Evolutionary conservation across 2,113 vertebrate genomes (phyloP), one percentile per base, ranked within the genome.

Genomic region (Morone chrysops): DNA sequence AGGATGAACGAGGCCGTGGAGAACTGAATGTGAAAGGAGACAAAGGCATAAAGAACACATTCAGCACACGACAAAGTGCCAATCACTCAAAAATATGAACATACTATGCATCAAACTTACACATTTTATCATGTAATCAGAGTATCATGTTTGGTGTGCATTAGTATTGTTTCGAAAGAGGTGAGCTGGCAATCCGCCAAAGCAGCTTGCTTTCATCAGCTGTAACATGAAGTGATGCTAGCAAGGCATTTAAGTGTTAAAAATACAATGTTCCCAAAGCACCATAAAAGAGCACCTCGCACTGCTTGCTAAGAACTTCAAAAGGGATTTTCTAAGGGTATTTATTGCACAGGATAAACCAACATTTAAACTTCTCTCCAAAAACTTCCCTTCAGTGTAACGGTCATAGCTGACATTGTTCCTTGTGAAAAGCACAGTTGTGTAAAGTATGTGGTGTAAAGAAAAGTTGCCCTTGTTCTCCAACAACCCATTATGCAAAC

Each of bases 1-100:
- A 94, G 94, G 96, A 97, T 93, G 95, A 96, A 91, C 94, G 96
- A 94, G 93, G 95, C 95, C 89, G 92, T 92, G 92, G 94, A 94
- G 95, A 97, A 97, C 96, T 97, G 93, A 96, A 96, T 95, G 89
- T 95, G 92, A 94, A 93, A 96, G 93, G 93, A 95, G 93, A 96
- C 91, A 96, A 94, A 94, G 90, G 92, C 80, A 94, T 87, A 94
- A 93, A 94, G 79, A 92, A 94, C 88, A 95, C 81, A 91, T 93
- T 93, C 88, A 94, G 90, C 89, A 92, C 82, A 78, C 53, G 69
- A 84, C 47, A 83, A 87, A 89, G 68, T 80, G 90, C 91, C 84
- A 90, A 75, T 91, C 69, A 68, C 45, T 67, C 36, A 53, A 75
- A 79, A 79, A 82, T 61, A 81, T 85, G 22, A 87, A 88, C 83